Evolutionary conservation across 2,113 vertebrate species (phyloP), one percentile per base, ranked within the genome.

Genomic region (Pterophyllum scalare): DNA sequence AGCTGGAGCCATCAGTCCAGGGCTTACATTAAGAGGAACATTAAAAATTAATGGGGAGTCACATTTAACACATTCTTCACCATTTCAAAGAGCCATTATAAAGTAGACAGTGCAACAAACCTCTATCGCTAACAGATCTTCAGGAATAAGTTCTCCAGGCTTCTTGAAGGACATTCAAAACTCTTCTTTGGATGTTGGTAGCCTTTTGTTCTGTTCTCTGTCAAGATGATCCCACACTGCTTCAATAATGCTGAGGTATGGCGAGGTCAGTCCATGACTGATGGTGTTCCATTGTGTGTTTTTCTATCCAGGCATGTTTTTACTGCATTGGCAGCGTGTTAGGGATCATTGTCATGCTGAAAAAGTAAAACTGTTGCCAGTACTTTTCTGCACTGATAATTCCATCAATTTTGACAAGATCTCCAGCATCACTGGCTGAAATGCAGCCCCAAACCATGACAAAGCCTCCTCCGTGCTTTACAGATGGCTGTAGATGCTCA

Each of bases 241-340:
- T 28, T 4, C 28, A 28, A 28, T 28, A 15, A 46, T 65, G 14
- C 17, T 65, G 62, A 43, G 4, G 14, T 65, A 1, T 43, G 1
- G 7, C 62, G n/a, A n/a, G n/a, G n/a, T n/a, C 60, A 62, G 0
- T 62, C 60, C 33, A 65, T 65, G 38, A 43, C 62, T 22, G 40
- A 0, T 43, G 15, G 7, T 40, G n/a, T 65, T 65, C 62, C n/a
- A 6, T 43, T 43, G 40, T 65, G 15, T 17, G 62, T 24, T 24
- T 13, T 65, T 43, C 61, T 65, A 24, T 10, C 38, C 62, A 65
- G 35, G 40, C 24, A 17, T 5, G 6, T 6, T 65, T 65, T 65
- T 43, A 2, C 22, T 65, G 38, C 22, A 46, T 0, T 65, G 22
- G 14, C 15, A 65, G 10, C 0, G 0, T 17, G 13, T 65, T 65